Conservation (phyloP, 1,140 invertebrate genomes). For the Lerema accius region DNA sequence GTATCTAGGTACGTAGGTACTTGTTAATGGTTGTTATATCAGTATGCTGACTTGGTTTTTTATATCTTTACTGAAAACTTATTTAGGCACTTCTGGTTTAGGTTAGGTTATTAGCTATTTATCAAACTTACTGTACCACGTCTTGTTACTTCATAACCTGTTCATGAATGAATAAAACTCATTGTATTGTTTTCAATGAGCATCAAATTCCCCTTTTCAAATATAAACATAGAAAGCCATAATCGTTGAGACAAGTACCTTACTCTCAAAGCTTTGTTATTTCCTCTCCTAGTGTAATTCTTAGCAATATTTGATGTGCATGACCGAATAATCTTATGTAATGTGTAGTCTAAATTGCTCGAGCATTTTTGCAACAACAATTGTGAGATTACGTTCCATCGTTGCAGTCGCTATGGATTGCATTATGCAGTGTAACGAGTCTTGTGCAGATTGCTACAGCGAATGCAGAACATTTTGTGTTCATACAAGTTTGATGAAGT, state of each 20-base stretch:
- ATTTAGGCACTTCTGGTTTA: too few species aligned
- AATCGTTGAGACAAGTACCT: background rate
- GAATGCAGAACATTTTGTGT: background rate
- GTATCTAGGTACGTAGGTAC: too few species aligned
- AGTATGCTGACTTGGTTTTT: too few species aligned
- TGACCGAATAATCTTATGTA: constrained; percentile 16
- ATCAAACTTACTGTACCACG: too few species aligned
- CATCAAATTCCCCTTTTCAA: too few species aligned
- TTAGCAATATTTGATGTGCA: constrained; percentile 14
- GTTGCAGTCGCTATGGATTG: constrained; percentile 21
- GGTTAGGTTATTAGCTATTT: too few species aligned
- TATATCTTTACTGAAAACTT: too few species aligned
- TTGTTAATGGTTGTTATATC: too few species aligned
- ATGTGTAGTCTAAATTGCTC: constrained; percentile 17
- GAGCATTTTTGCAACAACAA: constrained; percentile 27
- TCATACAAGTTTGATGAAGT: constrained; percentile 10
- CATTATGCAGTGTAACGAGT: constrained; percentile 16
- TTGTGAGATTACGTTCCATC: constrained; percentile 17
- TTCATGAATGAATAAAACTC: too few species aligned
- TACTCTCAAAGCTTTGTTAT: background rate
- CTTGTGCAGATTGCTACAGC: constrained; percentile 13
- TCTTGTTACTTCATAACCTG: too few species aligned
- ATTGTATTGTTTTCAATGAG: too few species aligned
- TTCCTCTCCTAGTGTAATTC: background rate
- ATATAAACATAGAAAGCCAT: too few species aligned